Base-by-base conservation (phyloP, 23 tunicate species). In the Ciona savignyi region DNA sequence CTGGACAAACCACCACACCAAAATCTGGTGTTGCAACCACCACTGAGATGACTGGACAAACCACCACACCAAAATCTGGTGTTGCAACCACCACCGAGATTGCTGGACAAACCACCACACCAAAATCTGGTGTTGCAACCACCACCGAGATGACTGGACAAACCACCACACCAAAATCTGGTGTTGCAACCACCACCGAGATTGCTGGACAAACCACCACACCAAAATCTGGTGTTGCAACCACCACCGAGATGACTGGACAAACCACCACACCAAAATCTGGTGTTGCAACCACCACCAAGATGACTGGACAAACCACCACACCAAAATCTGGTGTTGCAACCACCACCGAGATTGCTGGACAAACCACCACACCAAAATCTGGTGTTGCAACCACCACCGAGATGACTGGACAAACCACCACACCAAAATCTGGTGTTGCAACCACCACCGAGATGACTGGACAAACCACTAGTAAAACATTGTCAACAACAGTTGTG, bases 311-410 rank as follows among this genome's bases (percentile, higher is more conserved):
- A 25, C 60, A 80, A 72, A 33, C 77, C 25, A 80, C 85, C 62
- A 72, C 78, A 15, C 20, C 64, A 0, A n/a, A 33, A 72, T 62
- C 70, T 3, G 71, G 63, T 48, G 86, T 51, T 24, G 86, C 48
- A 26, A 65, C 29, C 23, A 63, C 69, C 23, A 67, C 88, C 9
- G 67, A 74, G 0, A 33, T 60, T 4, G 60, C 27, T 0, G 63
- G 74, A 1, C 73, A 74, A 62, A 83, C 81, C 70, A 75, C 81
- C 62, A 72, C 78, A 15, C 20, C 64, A 0, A n/a, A 33, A 72
- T 62, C 70, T 3, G 71, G 63, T 48, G 86, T 51, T 24, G 86
- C 48, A 26, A 65, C 29, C 23, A 63, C 69, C 23, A 67, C 88
- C n/a, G n/a, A n/a, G n/a, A n/a, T n/a, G n/a, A n/a, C n/a, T n/a